A percentile compares a stretch with the other conserved stretches of the same genome.
These are phyloP conservation scores for Epizoanthus fatuus DNA, from an alignment of 92 coral and sea anemone genomes.

Conservation along the genomic window DNA sequence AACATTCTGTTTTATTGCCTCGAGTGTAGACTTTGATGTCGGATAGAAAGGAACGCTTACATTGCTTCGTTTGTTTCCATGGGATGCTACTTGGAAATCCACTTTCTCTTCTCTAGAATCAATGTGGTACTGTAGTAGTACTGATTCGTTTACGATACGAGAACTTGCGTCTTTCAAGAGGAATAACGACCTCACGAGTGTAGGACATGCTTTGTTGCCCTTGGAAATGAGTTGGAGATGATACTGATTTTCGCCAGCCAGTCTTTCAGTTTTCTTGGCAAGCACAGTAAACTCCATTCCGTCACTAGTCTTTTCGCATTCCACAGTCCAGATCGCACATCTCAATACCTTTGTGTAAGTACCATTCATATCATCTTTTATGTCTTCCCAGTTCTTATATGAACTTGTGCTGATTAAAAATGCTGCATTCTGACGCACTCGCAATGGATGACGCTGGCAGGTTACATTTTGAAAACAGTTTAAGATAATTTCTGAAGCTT, in stretches of 20 bases:
- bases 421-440: slow-evolving; percentile 66
- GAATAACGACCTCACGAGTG: slow-evolving; percentile 59
- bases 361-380: slow-evolving; percentile 74
- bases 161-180: slow-evolving; percentile 46
- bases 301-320: slow-evolving; percentile 39
- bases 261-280: slow-evolving; percentile 40
- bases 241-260: slow-evolving; percentile 31
- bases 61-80: slow-evolving; percentile 61
- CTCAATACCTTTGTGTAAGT: slow-evolving; percentile 59
- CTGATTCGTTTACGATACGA: slow-evolving; percentile 49
- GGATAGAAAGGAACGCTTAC: slow-evolving; percentile 56
- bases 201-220: slow-evolving; percentile 62
- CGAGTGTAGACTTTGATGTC: slow-evolving; percentile 48
- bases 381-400: slow-evolving; percentile 67
- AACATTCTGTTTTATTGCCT: slow-evolving; percentile 47
- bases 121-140: slow-evolving; percentile 66
- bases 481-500: slow-evolving; percentile 37
- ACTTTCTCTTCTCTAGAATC: slow-evolving; percentile 39
- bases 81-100: slow-evolving; percentile 52
- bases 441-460: slow-evolving; percentile 62
- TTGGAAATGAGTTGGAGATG: slow-evolving; percentile 63
- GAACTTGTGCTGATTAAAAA: slow-evolving; percentile 43
- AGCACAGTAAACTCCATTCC: slow-evolving; percentile 24
- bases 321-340: slow-evolving; percentile 69
- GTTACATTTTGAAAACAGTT: neutral